Conservation (phyloP, 2,888 invertebrate genomes). For the Philhelius pedissequus region DNA sequence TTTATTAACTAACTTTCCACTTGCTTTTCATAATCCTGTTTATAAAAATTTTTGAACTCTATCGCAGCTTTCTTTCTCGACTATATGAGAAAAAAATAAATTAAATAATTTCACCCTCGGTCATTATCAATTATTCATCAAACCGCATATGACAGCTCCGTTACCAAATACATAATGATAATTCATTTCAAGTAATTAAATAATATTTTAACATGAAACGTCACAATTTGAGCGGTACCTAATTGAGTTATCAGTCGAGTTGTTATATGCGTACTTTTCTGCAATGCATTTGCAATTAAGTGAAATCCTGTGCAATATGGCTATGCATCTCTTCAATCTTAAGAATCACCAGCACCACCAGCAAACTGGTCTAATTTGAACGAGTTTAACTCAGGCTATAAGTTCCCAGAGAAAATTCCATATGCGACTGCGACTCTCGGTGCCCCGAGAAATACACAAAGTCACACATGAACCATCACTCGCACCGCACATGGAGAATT, state of each 20-base stretch:
- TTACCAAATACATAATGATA: conserved; percentile 26
- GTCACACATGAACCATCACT: neutral
- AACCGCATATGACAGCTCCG: conserved; percentile 42
- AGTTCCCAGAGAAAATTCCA: conserved; percentile 31
- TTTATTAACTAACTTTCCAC: too few species aligned
- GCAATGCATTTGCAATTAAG: neutral
- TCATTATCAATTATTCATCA: conserved; percentile 54
- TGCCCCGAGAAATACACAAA: conserved; percentile 36
- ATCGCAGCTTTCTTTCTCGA: conserved; percentile 17
- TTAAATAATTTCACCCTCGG: conserved; percentile 45
- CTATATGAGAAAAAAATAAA: neutral
- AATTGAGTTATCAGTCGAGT: conserved; percentile 61
- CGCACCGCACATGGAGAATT: conserved; percentile 20
- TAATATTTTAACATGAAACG: conserved; percentile 45
- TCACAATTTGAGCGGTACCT: conserved; percentile 34
- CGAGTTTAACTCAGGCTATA: conserved; percentile 24
- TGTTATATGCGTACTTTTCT: neutral
- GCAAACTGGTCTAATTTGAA: conserved; percentile 38
- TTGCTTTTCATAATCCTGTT: too few species aligned
- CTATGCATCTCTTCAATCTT: neutral
- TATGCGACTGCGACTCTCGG: neutral
- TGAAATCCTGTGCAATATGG: conserved; percentile 48
- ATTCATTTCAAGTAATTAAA: conserved; percentile 56
- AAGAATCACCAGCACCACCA: neutral
- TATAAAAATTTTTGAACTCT: too few species aligned